phyloP scores from a whole-genome alignment of 2,888 invertebrate species.

The Zaprionus obscuricornis region DNA sequence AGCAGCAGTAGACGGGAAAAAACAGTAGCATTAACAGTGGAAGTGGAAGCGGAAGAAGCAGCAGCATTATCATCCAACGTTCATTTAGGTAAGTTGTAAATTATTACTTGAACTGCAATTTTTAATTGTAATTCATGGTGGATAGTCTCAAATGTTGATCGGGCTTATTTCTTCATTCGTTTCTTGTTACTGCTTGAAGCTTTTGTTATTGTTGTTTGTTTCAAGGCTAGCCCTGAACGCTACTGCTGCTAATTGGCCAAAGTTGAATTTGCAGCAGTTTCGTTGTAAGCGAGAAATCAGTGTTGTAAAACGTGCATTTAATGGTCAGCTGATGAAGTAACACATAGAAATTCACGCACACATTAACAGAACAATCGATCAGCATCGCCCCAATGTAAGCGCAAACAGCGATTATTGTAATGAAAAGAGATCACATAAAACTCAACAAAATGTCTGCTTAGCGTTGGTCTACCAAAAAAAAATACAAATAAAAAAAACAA shows the following conservation, averaged over 20 bases:
- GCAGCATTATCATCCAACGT: constrained; percentile 69
- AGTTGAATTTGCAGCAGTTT: constrained; percentile 32
- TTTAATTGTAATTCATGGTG: no score
- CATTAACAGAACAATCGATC: constrained; percentile 15
- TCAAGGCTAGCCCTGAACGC: constrained; percentile 42
- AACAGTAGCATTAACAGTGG: constrained; percentile 66
- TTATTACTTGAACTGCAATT: no score
- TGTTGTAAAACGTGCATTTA: constrained; percentile 43
- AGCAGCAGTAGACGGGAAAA: constrained; percentile 71
- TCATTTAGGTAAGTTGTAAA: constrained; percentile 68
- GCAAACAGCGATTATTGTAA: background rate
- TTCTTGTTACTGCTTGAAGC: background rate
- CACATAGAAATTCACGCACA: constrained; percentile 17
- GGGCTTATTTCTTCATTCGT: constrained; percentile 2
- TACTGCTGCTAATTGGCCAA: constrained; percentile 38
- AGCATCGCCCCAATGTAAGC: constrained; percentile 15
- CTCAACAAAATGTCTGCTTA: no score
- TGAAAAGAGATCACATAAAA: no score
- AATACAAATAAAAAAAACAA: background rate
- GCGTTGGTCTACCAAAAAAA: constrained; percentile 5
- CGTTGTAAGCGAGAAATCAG: constrained; percentile 53
- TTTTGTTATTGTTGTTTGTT: constrained; percentile 9
- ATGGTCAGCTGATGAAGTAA: constrained; percentile 64
- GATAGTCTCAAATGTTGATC: no score
- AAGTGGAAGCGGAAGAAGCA: constrained; percentile 48